Percentiles rank a stretch among this genome's conserved stretches.
Evolutionary conservation across 2,113 vertebrate genomes (phyloP).

Genomic region (Ciconia stormi): DNA sequence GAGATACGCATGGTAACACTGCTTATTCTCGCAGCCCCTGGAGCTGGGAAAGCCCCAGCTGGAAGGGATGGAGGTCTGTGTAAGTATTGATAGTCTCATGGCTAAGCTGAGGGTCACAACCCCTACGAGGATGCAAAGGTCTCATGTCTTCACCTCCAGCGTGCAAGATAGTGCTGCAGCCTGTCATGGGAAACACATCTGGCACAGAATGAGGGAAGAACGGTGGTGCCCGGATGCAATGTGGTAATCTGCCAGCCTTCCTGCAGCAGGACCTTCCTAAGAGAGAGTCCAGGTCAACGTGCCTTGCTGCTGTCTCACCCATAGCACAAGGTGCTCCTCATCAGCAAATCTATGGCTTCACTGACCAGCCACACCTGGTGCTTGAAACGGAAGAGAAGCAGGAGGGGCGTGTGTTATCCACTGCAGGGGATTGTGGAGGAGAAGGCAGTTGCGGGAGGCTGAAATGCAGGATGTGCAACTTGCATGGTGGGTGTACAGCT

Average conservation of each 20-base stretch:
- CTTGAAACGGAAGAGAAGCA: rapidly evolving
- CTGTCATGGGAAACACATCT: rapidly evolving
- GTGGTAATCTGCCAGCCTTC: rapidly evolving
- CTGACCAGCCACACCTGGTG: neutral
- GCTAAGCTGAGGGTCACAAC: neutral
- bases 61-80: neutral
- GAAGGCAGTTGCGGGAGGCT: rapidly evolving
- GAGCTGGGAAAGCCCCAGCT: neutral
- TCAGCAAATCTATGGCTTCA: neutral
- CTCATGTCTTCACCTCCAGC: rapidly evolving
- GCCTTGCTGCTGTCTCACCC: rapidly evolving
- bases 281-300: rapidly evolving
- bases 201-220: neutral
- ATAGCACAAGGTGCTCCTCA: neutral
- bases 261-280: rapidly evolving
- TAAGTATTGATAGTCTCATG: rapidly evolving
- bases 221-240: rapidly evolving
- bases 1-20: rapidly evolving
- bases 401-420: rapidly evolving
- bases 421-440: rapidly evolving
- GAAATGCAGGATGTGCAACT: rapidly evolving
- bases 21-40: neutral
- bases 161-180: neutral
- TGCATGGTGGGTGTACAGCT: neutral
- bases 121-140: neutral